Evolutionary conservation across 2,888 invertebrate genomes (phyloP).

Genomic region (Cryptus armator): DNA sequence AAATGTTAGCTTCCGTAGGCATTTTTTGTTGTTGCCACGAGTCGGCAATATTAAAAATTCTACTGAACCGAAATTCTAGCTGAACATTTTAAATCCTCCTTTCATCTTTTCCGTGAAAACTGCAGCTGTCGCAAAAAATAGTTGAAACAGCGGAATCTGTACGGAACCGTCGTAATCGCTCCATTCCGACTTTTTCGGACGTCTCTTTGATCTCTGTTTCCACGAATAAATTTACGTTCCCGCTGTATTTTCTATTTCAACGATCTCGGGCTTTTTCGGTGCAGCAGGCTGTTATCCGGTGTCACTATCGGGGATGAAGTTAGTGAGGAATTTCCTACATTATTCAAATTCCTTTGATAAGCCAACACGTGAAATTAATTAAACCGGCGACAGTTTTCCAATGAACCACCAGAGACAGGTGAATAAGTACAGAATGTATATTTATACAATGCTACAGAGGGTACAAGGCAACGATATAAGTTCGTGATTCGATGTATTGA

Average conservation of each 20-base stretch:
- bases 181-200: background rate
- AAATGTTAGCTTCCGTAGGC: too few species aligned
- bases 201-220: background rate
- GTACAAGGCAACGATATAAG: background rate
- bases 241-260: background rate
- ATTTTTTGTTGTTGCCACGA: too few species aligned
- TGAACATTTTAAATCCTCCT: too few species aligned
- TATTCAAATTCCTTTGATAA: background rate
- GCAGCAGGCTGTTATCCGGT: background rate
- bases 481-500: slow-evolving; percentile 2
- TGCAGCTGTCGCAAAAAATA: background rate
- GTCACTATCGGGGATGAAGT: background rate
- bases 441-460: background rate
- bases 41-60: too few species aligned
- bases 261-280: background rate
- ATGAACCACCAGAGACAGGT: background rate
- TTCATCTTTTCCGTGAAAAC: background rate
- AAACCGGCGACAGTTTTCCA: background rate
- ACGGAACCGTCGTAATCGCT: background rate
- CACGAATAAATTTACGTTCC: background rate
- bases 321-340: background rate
- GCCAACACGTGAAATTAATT: background rate
- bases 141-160: background rate
- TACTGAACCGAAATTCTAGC: too few species aligned
- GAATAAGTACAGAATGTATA: background rate